phyloP scores from a whole-genome alignment of 2,797 vertebrate genomes.

The Acestrorhynchus altus region DNA sequence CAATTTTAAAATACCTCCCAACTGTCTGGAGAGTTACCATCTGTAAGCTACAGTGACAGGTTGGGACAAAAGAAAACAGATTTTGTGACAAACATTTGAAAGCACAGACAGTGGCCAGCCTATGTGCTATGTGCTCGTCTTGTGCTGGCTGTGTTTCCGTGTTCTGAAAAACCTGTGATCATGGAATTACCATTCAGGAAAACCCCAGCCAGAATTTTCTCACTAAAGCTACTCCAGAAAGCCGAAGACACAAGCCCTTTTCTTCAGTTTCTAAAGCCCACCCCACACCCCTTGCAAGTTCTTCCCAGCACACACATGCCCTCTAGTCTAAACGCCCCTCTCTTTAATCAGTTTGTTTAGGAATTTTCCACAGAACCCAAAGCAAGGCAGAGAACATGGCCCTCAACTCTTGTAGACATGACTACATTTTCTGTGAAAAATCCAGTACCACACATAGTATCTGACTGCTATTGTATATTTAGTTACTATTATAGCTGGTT shows the following conservation, averaged over 20 bases:
- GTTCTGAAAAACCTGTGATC: background rate
- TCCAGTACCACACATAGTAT: too few relatives aligned
- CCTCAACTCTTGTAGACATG: background rate
- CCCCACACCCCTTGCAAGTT: background rate
- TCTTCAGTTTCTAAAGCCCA: background rate
- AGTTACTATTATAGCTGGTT: too few relatives aligned
- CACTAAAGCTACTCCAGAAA: constrained; percentile 12
- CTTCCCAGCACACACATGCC: background rate
- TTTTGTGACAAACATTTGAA: background rate
- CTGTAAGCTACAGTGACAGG: background rate
- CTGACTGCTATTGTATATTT: too few relatives aligned
- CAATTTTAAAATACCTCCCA: background rate
- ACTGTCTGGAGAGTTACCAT: background rate
- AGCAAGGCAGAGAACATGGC: background rate
- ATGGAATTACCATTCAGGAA: background rate
- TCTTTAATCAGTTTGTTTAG: constrained; percentile 7
- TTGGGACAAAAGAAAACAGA: background rate
- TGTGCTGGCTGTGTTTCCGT: background rate
- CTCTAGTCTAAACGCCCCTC: background rate
- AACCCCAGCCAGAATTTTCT: background rate
- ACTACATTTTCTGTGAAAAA: background rate
- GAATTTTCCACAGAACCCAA: constrained; percentile 14
- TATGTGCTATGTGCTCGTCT: background rate
- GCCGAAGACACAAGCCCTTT: background rate
- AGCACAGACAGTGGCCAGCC: background rate